These are phyloP conservation scores for Oreortyx pictus DNA, from an alignment of 2,797 vertebrate species.

Conservation along the genomic window DNA sequence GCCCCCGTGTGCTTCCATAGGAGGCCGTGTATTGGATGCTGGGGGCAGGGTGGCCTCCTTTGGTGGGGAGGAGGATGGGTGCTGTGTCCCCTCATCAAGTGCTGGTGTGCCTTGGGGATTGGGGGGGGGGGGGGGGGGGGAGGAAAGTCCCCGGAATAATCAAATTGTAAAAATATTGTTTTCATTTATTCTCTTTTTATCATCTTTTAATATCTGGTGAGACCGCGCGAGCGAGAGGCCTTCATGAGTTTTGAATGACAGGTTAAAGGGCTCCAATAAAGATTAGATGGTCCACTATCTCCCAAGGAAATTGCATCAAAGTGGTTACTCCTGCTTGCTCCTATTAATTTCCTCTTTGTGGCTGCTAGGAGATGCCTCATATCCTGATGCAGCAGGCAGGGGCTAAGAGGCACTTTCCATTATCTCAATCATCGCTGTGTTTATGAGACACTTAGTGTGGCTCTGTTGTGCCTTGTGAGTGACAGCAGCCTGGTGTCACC, in stretches of 20 bases:
- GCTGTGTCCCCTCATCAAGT: not conserved
- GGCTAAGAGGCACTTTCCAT: conserved; percentile 80
- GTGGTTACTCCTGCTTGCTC: conserved; percentile 84
- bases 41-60: fast-evolving
- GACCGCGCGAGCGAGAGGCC: conserved; percentile 69
- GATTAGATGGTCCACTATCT: conserved; percentile 86
- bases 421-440: conserved; percentile 81
- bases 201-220: conserved; percentile 75
- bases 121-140: not conserved
- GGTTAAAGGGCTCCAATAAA: conserved; percentile 87
- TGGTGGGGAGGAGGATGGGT: conserved; percentile 35
- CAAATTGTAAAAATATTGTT: conserved; percentile 78
- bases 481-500: conserved; percentile 5
- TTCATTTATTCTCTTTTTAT: conserved; percentile 77
- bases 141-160: conserved; percentile 22
- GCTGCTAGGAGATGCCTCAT: conserved; percentile 83
- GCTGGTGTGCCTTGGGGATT: not conserved
- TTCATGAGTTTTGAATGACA: conserved; percentile 82
- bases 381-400: conserved; percentile 79
- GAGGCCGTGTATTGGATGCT: fast-evolving
- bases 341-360: conserved; percentile 85
- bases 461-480: conserved; percentile 63
- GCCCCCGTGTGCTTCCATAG: not conserved
- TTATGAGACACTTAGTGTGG: conserved; percentile 77
- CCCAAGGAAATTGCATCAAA: conserved; percentile 87